Base-by-base conservation (phyloP, 2,888 invertebrate genomes). In the Tachina lurida region DNA sequence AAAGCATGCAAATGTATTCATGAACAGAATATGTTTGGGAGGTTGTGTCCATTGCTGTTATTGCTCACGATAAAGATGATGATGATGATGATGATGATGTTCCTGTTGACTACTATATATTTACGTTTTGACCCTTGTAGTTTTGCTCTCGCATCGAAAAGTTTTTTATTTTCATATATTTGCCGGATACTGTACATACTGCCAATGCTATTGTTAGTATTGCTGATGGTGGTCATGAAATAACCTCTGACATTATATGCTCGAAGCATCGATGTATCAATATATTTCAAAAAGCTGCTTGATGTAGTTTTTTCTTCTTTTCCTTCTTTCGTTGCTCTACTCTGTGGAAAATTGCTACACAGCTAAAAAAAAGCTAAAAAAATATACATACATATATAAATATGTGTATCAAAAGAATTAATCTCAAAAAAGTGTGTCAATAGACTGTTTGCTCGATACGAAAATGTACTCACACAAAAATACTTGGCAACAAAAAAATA, bases 381-480 rank as follows among this genome's bases (percentile, higher is more conserved):
- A 12, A 47, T 31, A 10, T 31, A 67, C n/a, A 49, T 49, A 65
- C 47, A 41, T 60, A 49, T 49, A 49, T 13, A 7, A 15, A 12
- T 49, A 31, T 15, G 52, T 31, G 9, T 68, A 43, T 62, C 15
- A 58, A 54, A 62, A 56, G 39, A 63, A 77, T 83, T 76, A 65
- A 77, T 83, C 56, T 65, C 10, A 47, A 74, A 67, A 71, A 83
- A 58, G 82, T 83, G 63, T 77, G 82, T 83, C 82, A 83, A 83
- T 77, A 71, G 76, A 71, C 62, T 76, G 63, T 62, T 75, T 63
- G 49, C 70, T 65, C 71, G 58, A 56, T 76, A 43, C 63, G 31
- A 47, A 63, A 71, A 45, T 22, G 43, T 60, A 39, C 43, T 63
- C 47, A n/a, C 17, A 63, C 39, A 45, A 17, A 8, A 63, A 63